Evolutionary conservation across 2,797 vertebrate species (phyloP).

Genomic region (Tapera naevia): DNA sequence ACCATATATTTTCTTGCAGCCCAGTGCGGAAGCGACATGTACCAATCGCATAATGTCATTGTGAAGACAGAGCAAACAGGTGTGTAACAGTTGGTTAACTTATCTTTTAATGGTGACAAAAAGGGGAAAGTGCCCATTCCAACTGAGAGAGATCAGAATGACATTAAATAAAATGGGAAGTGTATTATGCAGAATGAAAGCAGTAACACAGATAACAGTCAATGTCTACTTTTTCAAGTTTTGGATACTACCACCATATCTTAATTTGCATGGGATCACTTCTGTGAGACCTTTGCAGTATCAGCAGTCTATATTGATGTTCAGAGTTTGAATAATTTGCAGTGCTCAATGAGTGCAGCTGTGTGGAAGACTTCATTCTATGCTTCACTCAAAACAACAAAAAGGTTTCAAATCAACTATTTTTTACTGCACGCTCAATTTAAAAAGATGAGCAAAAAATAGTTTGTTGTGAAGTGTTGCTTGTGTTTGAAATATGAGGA

Average conservation of each 20-base stretch:
- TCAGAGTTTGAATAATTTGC: background rate
- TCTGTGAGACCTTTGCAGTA: background rate
- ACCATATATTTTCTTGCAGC: constrained; percentile 70
- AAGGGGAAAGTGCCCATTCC: background rate
- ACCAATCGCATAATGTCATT: constrained; percentile 80
- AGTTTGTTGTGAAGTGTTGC: background rate
- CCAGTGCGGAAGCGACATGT: constrained; percentile 82
- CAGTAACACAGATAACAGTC: background rate
- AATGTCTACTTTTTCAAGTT: background rate
- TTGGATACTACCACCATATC: background rate
- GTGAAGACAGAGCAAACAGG: constrained; percentile 86
- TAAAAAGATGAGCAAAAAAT: background rate
- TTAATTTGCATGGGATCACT: background rate
- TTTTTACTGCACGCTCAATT: background rate
- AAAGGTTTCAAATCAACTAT: background rate
- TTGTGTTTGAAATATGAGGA: background rate
- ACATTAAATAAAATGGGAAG: background rate
- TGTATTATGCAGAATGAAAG: background rate
- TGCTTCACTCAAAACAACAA: background rate
- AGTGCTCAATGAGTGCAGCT: background rate
- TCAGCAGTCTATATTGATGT: background rate
- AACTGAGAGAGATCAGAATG: background rate
- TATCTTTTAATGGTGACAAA: background rate
- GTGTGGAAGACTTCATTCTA: background rate
- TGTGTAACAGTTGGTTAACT: constrained; percentile 35